phyloP scores from a whole-genome alignment of 2,888 invertebrate species.

The Brachycybe producta region DNA sequence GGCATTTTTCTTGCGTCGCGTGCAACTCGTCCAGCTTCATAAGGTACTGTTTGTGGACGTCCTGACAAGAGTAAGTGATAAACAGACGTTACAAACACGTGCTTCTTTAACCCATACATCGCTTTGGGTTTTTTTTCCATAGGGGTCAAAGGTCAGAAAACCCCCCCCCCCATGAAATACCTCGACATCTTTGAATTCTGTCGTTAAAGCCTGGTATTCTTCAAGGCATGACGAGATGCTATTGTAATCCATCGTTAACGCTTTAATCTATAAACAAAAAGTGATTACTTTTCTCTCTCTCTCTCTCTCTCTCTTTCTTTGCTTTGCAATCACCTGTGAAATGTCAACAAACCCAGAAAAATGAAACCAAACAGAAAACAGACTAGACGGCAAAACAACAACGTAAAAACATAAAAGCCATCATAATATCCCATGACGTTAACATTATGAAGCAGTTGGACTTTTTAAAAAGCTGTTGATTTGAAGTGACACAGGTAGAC shows the following conservation, averaged over 20 bases:
- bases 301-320: no score
- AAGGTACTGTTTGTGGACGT: constrained; percentile 66
- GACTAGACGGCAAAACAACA: no score
- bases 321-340: no score
- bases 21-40: constrained; percentile 72
- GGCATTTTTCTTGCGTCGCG: constrained; percentile 69
- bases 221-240: background rate
- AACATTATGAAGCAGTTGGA: no score
- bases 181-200: constrained; percentile 7
- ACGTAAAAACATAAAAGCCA: no score
- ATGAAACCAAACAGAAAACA: no score
- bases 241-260: constrained; percentile 2
- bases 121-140: background rate
- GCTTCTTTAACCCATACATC: background rate
- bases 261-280: no score
- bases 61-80: constrained; percentile 39
- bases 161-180: constrained; percentile 1
- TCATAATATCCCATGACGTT: no score
- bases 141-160: background rate
- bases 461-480: no score
- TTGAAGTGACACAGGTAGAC: no score
- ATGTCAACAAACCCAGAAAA: no score
- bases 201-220: background rate
- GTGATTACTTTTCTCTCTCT: no score
- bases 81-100: background rate